Base-by-base conservation (phyloP, 1,140 invertebrate species). In the Platyscapa corneri region DNA sequence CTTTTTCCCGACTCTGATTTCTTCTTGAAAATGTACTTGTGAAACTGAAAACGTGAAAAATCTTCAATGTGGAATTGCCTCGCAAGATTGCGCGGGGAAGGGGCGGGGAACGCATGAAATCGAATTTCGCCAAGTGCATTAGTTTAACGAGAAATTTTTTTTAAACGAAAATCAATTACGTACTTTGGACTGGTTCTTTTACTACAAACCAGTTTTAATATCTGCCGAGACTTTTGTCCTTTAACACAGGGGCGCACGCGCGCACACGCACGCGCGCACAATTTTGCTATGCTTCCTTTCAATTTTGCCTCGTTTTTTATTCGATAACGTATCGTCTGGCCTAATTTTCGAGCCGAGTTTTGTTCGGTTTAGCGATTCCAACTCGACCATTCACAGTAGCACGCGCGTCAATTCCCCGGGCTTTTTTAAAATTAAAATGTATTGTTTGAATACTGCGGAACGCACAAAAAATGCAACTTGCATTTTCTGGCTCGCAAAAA, bases 91-190 rank as follows among this genome's bases (percentile, higher is more conserved):
- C n/a, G n/a, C 5, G 70, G 23, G 8, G 70, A 23, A 74, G 5
- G 23, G 27, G n/a, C 5, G 70, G 23, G 8, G 70, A 23, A 74
- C 27, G 70, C 70, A 42, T 74, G 37, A 27, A 74, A 74, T 42
- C 39, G 37, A 74, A 74, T 42, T 39, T 74, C 70, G 12, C 70
- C 6, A n/a, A 74, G 37, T 39, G 27, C 70, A 74, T 74, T 74
- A 74, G 70, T 74, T 74, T 74, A 74, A 74, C 70, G 70, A 74
- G 70, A 74, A 74, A 74, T 74, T 42, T 74, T 42, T 74, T 42
- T 20, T 42, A n/a, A 42, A 74, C 37, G 39, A n/a, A 74, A 74
- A 74, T 74, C 27, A 42, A 74, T 74, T 32, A 39, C 20, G 5
- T 39, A 37, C 67, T 72, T 72, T 70, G 65, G n/a, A 39, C 30